Conservation (phyloP, 2,888 invertebrate species). For the Heliothis peltigera region DNA sequence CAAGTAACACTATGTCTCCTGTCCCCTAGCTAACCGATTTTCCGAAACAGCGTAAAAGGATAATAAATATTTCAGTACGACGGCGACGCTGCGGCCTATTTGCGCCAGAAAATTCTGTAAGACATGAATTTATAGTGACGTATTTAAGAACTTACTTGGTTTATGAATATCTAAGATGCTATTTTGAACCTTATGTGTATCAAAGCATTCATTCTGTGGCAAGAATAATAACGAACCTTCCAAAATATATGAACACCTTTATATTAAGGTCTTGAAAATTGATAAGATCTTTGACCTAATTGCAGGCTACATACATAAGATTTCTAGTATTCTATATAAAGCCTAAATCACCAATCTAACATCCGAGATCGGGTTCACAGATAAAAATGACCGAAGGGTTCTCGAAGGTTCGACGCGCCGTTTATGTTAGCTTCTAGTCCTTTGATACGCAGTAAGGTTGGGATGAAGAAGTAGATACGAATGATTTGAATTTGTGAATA, state of each 20-base stretch:
- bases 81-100: slow-evolving; percentile 13
- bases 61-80: slow-evolving; percentile 42
- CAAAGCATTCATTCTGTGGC: slow-evolving; percentile 5
- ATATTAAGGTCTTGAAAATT: background rate
- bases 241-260: background rate
- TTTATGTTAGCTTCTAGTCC: slow-evolving; percentile 21
- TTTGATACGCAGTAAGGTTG: background rate
- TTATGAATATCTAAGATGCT: slow-evolving; percentile 34
- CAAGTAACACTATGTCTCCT: slow-evolving; percentile 5
- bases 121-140: slow-evolving; percentile 25
- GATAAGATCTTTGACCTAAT: slow-evolving; percentile 21
- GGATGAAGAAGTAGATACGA: background rate
- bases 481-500: background rate
- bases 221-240: background rate
- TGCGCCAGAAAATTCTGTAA: slow-evolving; percentile 19
- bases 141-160: slow-evolving; percentile 12
- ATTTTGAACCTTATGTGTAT: background rate
- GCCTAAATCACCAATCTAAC: slow-evolving; percentile 28
- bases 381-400: slow-evolving; percentile 33
- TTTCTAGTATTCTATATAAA: slow-evolving; percentile 25
- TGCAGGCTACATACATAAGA: slow-evolving; percentile 31
- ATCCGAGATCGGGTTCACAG: slow-evolving; percentile 44
- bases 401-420: slow-evolving; percentile 8
- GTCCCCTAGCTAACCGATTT: slow-evolving; percentile 21
- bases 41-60: slow-evolving; percentile 19